These are phyloP conservation scores for Nesidiocoris tenuis DNA, from an alignment of 2,888 invertebrate species.

Conservation along the genomic window DNA sequence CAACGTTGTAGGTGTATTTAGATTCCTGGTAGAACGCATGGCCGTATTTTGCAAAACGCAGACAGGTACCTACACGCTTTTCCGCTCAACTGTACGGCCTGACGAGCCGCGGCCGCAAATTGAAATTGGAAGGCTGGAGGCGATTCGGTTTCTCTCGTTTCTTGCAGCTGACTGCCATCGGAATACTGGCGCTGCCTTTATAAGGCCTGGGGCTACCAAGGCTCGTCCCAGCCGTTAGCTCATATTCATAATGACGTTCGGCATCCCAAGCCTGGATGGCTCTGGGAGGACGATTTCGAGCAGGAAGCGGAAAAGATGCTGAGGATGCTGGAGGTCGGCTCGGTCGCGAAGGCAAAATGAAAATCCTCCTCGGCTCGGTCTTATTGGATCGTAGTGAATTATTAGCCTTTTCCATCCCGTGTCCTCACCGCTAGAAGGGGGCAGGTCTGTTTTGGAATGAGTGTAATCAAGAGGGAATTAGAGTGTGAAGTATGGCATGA, in stretches of 20 bases:
- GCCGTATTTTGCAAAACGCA: too few species aligned
- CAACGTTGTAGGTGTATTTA: too few species aligned
- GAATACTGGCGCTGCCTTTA: background rate
- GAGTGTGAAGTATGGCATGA: too few species aligned
- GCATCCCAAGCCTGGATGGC: background rate
- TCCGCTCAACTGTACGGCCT: too few species aligned
- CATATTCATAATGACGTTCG: conserved; percentile 29
- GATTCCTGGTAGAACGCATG: too few species aligned
- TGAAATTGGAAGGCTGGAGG: background rate
- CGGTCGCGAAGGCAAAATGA: background rate
- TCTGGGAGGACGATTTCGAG: background rate
- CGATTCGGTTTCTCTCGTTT: background rate
- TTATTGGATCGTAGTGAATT: background rate
- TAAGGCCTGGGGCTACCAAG: background rate
- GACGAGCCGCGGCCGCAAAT: too few species aligned
- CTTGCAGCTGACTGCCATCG: background rate
- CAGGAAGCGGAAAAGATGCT: background rate
- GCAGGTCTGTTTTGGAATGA: background rate
- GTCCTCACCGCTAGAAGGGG: background rate
- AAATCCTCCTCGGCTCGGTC: background rate
- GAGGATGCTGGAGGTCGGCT: background rate
- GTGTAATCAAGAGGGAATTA: background rate
- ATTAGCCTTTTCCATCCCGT: background rate
- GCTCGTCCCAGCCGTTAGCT: conserved; percentile 6
- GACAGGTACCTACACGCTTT: too few species aligned